Conservation (phyloP, 2,113 vertebrate species). For the Lamprologus tigripictilis region DNA sequence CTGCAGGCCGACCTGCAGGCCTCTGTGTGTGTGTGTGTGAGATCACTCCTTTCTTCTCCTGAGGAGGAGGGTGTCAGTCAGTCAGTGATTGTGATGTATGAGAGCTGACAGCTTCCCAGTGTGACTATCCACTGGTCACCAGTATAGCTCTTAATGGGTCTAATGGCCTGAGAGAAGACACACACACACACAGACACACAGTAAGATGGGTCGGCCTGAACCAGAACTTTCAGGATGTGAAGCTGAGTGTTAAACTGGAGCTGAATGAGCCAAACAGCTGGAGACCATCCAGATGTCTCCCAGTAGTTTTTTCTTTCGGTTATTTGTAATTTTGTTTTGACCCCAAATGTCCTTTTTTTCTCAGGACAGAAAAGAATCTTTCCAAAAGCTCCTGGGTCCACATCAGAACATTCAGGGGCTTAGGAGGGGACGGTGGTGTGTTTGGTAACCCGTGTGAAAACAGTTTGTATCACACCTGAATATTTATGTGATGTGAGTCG, state of each 20-base stretch:
- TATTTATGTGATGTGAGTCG: background rate
- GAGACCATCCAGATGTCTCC: background rate
- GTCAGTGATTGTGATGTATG: constrained; percentile 18
- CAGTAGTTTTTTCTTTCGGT: background rate
- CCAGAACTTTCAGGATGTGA: background rate
- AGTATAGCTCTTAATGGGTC: constrained; percentile 16
- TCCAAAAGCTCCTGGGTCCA: background rate
- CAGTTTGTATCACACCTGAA: background rate
- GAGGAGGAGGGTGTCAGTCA: background rate
- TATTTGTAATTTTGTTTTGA: background rate
- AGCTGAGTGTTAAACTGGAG: background rate
- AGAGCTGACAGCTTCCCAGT: constrained; percentile 37
- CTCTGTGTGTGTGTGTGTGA: background rate
- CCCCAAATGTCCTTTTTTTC: background rate
- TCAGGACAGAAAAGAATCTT: background rate
- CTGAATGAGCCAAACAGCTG: background rate
- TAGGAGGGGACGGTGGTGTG: background rate
- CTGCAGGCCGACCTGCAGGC: background rate
- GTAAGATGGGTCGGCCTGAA: background rate
- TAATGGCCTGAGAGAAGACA: constrained; percentile 2
- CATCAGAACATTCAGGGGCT: background rate
- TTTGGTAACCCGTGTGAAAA: background rate
- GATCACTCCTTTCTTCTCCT: background rate
- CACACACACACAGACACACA: background rate
- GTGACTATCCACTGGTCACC: constrained; percentile 26